Evolutionary conservation across 2,113 vertebrate genomes (phyloP).

Genomic region (Telmatochromis sp.): DNA sequence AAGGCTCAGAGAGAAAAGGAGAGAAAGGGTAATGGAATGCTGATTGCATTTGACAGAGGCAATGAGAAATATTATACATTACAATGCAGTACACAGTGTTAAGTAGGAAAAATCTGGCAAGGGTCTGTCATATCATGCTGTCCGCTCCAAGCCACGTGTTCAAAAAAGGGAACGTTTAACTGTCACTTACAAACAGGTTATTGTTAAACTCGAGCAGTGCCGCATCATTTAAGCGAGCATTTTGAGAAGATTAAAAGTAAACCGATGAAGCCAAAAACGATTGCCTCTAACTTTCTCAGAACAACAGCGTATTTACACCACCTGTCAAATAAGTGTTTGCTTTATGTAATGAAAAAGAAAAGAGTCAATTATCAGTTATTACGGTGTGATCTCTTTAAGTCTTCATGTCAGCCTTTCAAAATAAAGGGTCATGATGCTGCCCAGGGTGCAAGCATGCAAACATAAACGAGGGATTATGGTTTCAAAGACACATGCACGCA

Average conservation of each 20-base stretch:
- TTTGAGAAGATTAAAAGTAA: neutral
- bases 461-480: constrained; percentile 13
- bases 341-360: neutral
- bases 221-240: neutral
- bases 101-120: neutral
- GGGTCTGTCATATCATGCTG: neutral
- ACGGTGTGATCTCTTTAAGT: neutral
- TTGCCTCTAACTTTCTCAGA: neutral
- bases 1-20: neutral
- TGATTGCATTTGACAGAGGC: constrained; percentile 20
- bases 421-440: constrained; percentile 21
- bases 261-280: neutral
- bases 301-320: neutral
- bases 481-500: constrained; percentile 18
- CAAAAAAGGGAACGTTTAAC: neutral
- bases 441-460: constrained; percentile 28
- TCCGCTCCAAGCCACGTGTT: neutral
- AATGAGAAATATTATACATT: constrained; percentile 33
- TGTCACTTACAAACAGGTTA: neutral
- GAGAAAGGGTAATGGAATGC: neutral
- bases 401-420: constrained; percentile 15
- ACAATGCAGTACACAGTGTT: neutral
- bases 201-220: neutral
- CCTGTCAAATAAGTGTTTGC: neutral
- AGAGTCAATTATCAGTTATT: neutral